A percentile compares a stretch with the other conserved stretches of the same genome.
Evolutionary conservation across 2,888 invertebrate genomes (phyloP).

Genomic region (Epistrophe grossulariae): DNA sequence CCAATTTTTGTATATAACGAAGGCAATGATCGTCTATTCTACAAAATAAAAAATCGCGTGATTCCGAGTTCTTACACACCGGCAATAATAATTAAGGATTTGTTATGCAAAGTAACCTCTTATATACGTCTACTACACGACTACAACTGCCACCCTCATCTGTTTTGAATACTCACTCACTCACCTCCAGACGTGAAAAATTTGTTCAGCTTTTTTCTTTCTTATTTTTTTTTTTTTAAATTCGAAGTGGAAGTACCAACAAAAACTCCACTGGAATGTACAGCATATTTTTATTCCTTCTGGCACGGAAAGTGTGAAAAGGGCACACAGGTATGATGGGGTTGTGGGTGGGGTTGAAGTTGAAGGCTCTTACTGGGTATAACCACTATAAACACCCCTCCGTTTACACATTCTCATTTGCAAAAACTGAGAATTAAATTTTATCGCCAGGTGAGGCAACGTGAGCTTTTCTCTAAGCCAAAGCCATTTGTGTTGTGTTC

Average conservation of each 20-base stretch:
- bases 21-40: slow-evolving; percentile 51
- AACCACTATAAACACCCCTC: not conserved
- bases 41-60: slow-evolving; percentile 63
- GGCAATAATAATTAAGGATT: slow-evolving; percentile 72
- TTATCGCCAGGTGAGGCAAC: slow-evolving; percentile 65
- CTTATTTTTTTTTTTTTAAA: not conserved
- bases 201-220: slow-evolving; percentile 3
- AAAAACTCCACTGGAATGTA: slow-evolving; percentile 23
- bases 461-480: slow-evolving; percentile 32
- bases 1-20: not conserved
- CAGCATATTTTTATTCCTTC: slow-evolving; percentile 36
- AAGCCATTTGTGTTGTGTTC: slow-evolving; percentile 20
- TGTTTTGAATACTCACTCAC: slow-evolving; percentile 21
- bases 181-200: slow-evolving; percentile 17
- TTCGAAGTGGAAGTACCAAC: not conserved
- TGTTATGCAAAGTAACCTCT: slow-evolving; percentile 49
- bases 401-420: slow-evolving; percentile 63
- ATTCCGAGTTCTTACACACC: slow-evolving; percentile 60
- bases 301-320: slow-evolving; percentile 33
- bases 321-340: slow-evolving; percentile 10
- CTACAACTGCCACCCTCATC: slow-evolving; percentile 15
- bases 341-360: slow-evolving; percentile 9
- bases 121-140: slow-evolving; percentile 6
- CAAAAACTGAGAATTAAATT: slow-evolving; percentile 73
- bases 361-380: slow-evolving; percentile 5